Evolutionary conservation across 35 echinoderm and acorn worm species (phyloP).

Genomic region (Apostichopus japonicus): DNA sequence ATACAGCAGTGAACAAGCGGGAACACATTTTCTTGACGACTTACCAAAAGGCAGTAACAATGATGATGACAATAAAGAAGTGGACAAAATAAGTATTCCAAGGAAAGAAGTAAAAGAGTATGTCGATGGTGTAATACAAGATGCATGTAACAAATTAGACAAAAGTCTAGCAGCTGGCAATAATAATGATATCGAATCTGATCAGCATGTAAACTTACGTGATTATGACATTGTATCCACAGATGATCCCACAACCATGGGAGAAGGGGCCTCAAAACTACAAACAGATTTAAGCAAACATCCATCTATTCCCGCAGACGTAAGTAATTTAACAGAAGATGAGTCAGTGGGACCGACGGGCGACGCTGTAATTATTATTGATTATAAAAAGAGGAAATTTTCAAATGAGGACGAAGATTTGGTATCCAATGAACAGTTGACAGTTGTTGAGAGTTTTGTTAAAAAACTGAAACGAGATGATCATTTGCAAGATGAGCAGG

Average conservation of each 20-base stretch:
- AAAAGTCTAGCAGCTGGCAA: neutral
- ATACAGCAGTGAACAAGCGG: neutral
- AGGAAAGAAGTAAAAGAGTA: neutral
- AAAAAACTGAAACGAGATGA: neutral
- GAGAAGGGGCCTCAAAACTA: slow-evolving; percentile 12
- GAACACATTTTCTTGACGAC: neutral
- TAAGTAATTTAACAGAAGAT: slow-evolving; percentile 6
- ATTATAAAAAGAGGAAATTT: slow-evolving; percentile 34
- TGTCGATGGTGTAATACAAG: neutral
- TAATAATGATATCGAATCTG: neutral
- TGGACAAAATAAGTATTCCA: neutral
- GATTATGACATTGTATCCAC: slow-evolving; percentile 2
- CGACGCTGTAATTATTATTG: slow-evolving; percentile 5
- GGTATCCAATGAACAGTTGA: neutral
- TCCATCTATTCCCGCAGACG: slow-evolving; percentile 18
- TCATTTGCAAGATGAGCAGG: neutral
- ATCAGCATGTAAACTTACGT: neutral
- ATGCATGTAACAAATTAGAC: neutral
- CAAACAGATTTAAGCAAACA: slow-evolving; percentile 3
- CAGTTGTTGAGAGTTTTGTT: neutral
- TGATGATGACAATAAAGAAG: neutral
- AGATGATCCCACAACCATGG: neutral
- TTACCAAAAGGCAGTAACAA: neutral
- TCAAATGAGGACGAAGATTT: neutral
- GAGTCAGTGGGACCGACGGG: slow-evolving; percentile 13